phyloP scores from a whole-genome alignment of 2,888 invertebrate genomes.

The Eulithis testata region DNA sequence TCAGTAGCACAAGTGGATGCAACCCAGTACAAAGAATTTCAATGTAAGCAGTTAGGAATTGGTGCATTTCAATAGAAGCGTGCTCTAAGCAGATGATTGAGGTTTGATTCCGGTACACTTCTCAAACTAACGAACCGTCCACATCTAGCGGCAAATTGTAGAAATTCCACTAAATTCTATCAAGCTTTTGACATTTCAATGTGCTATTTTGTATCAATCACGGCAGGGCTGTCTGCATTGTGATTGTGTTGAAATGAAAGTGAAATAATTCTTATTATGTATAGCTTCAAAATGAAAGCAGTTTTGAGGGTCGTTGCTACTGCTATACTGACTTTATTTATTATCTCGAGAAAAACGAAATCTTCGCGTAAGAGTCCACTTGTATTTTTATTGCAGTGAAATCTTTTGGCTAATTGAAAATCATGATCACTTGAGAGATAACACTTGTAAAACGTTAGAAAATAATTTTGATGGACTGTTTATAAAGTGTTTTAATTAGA shows the following conservation, averaged over 20 bases:
- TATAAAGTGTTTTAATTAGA: constrained; percentile 66
- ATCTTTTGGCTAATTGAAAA: constrained; percentile 36
- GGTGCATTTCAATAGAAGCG: constrained; percentile 33
- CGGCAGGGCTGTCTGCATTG: constrained; percentile 57
- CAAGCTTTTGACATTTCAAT: constrained; percentile 74
- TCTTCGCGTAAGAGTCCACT: too few species aligned
- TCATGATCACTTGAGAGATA: constrained; percentile 42
- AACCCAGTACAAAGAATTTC: constrained; percentile 49
- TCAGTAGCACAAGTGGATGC: constrained; percentile 36
- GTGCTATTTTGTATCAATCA: constrained; percentile 57
- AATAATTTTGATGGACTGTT: constrained; percentile 38
- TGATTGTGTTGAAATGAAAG: constrained; percentile 28
- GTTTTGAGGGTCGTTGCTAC: neutral
- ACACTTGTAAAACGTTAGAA: constrained; percentile 31
- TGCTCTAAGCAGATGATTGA: constrained; percentile 64
- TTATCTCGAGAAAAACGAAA: too few species aligned
- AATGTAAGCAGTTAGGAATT: constrained; percentile 41
- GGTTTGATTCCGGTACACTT: constrained; percentile 80
- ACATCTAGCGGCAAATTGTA: constrained; percentile 71
- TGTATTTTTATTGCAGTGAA: constrained; percentile 26
- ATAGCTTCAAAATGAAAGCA: constrained; percentile 7
- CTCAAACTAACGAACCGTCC: constrained; percentile 75
- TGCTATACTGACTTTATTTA: too few species aligned
- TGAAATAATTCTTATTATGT: constrained; percentile 3
- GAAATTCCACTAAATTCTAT: constrained; percentile 67